These are phyloP conservation scores for Acrossocheilus wenchowensis DNA, from an alignment of 2,797 vertebrate species.

Conservation along the genomic window DNA sequence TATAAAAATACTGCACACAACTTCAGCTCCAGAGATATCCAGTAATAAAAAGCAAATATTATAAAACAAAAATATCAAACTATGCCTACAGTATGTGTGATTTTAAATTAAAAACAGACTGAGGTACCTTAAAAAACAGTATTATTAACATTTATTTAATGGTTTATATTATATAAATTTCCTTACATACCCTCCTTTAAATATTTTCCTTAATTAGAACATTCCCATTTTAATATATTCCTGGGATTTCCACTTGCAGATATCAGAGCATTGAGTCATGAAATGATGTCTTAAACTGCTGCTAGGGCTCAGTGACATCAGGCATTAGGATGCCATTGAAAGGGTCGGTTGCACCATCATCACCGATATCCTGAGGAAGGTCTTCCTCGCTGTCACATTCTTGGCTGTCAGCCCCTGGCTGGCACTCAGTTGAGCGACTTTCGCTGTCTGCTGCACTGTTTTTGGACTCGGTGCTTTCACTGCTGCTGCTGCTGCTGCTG, in stretches of 20 bases:
- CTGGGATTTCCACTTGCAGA: slow-evolving; percentile 44
- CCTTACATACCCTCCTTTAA: background rate
- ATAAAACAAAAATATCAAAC: background rate
- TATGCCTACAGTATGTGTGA: background rate
- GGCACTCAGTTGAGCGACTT: slow-evolving; percentile 55
- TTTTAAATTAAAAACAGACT: slow-evolving; percentile 1
- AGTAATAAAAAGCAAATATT: background rate
- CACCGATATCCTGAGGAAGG: slow-evolving; percentile 73
- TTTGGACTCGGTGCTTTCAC: slow-evolving; percentile 30
- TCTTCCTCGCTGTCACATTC: slow-evolving; percentile 78
- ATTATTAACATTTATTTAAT: background rate
- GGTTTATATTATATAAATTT: background rate
- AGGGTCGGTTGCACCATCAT: slow-evolving; percentile 64
- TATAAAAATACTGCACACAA: slow-evolving; percentile 30
- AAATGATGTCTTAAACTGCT: background rate
- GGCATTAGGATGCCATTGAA: slow-evolving; percentile 54
- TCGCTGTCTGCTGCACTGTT: slow-evolving; percentile 27
- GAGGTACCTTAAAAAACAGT: slow-evolving; percentile 9
- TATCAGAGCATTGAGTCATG: slow-evolving; percentile 24
- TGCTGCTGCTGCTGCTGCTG: slow-evolving; percentile 55
- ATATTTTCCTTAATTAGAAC: slow-evolving; percentile 13
- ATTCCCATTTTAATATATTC: slow-evolving; percentile 29
- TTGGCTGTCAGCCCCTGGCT: slow-evolving; percentile 62
- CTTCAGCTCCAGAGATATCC: background rate
- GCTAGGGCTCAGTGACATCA: slow-evolving; percentile 24